These are phyloP conservation scores for Teinopalpus imperialis DNA, from an alignment of 2,888 invertebrate genomes.

Conservation along the genomic window DNA sequence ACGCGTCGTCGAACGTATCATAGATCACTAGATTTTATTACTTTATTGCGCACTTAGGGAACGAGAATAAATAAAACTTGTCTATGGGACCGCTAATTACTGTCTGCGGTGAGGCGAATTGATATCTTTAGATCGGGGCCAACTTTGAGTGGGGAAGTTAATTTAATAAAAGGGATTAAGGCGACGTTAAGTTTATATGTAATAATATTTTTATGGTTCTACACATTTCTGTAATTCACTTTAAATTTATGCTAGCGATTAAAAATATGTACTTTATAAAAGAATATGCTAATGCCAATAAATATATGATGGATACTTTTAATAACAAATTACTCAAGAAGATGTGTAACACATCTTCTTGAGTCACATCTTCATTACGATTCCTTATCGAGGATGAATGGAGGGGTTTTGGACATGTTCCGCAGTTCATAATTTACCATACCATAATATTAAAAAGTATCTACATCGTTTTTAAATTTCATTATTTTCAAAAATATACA, in stretches of 20 bases:
- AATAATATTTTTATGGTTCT: constrained; percentile 5
- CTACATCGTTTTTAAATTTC: not conserved
- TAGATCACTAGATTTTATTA: constrained; percentile 47
- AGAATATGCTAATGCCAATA: no score
- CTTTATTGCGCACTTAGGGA: constrained; percentile 38
- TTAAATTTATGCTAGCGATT: no score
- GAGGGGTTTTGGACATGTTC: no score
- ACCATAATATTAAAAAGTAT: no score
- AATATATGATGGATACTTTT: no score
- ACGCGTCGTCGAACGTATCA: constrained; percentile 43
- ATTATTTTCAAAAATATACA: not conserved
- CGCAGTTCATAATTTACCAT: no score
- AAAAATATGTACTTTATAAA: no score
- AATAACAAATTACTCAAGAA: no score
- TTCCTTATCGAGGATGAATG: no score
- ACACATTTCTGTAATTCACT: not conserved
- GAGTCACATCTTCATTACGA: no score
- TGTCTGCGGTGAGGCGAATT: constrained; percentile 2
- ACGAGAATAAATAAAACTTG: constrained; percentile 28
- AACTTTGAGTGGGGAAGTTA: constrained; percentile 1
- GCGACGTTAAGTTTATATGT: not conserved
- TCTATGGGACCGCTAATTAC: constrained; percentile 18
- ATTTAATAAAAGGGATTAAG: constrained; percentile 6
- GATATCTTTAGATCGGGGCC: constrained; percentile 9
- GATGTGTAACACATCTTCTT: no score